Percentiles rank a stretch among this genome's conserved stretches.
phyloP scores from a whole-genome alignment of 1,140 invertebrate genomes.

The Solenopsis invicta region DNA sequence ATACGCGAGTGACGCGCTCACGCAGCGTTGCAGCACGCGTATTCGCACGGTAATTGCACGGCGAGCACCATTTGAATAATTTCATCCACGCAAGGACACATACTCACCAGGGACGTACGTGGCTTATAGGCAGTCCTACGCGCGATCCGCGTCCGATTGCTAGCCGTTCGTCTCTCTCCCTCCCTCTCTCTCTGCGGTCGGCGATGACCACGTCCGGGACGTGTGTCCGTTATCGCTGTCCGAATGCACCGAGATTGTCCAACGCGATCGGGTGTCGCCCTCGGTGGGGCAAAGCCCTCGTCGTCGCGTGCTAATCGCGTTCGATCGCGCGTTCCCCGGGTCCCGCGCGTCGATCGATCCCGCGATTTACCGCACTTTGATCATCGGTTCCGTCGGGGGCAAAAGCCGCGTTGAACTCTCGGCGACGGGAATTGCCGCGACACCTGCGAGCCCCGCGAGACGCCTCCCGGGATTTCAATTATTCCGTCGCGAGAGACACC shows the following conservation, averaged over 20 bases:
- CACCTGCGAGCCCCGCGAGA: not conserved
- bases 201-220: not conserved
- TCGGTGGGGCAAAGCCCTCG: not conserved
- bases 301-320: not conserved
- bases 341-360: not conserved
- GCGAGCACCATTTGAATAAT: constrained; percentile 49
- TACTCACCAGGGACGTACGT: constrained; percentile 54
- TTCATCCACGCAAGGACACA: constrained; percentile 45
- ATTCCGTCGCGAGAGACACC: not conserved
- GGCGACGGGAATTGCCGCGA: too few species aligned
- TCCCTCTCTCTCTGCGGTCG: not conserved
- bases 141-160: not conserved
- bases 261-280: not conserved
- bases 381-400: not conserved
- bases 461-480: not conserved
- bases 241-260: constrained; percentile 18
- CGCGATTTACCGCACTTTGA: constrained; percentile 19
- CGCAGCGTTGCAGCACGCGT: not conserved
- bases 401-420: too few species aligned
- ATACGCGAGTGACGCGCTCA: too few species aligned
- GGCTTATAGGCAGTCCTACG: not conserved
- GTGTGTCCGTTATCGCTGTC: not conserved
- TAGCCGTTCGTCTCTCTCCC: not conserved
- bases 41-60: constrained; percentile 40
- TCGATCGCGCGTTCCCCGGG: not conserved